Evolutionary conservation across 2,113 vertebrate species (phyloP), one percentile per base, ranked within the genome.

Genomic region (Leptocoma aspasia): DNA sequence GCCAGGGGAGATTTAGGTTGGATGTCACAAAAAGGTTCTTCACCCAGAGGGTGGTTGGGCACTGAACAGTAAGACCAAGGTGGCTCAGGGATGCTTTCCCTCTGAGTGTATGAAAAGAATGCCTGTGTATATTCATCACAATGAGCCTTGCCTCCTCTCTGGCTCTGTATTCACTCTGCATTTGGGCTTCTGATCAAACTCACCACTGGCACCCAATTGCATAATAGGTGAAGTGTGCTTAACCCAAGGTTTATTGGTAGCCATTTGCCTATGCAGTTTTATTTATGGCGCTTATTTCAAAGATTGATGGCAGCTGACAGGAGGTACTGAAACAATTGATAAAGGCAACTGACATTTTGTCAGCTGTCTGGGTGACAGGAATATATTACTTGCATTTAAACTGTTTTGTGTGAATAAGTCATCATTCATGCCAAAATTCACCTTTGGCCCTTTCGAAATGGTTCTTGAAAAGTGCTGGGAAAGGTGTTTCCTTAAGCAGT

Each of bases 281-380:
- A 96, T 97, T 98, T 98, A 97, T 94, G 88, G 73, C 81, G 77
- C 73, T 97, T 95, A 61, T 96, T 90, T 71, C 81, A 89, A 95
- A 97, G 96, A 97, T 72, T 94, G 93, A 97, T 97, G 92, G 89
- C 90, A 96, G 89, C 85, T 63, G 93, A 77, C 86, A 97, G 60
- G 52, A 94, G 57, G 64, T 80, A 86, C 85, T 60, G 63, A 96
- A 97, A 97, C 90, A 91, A 97, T 94, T 97, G 97, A 97, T 97
- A 96, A 96, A 90, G 71, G 81, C 20, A 14, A 44, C 80, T 96
- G 95, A 88, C 88, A 69, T 97, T 96, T 95, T 97, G 97, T 97
- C 95, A 97, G 94, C 90, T 97, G 66, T 95, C 82, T 85, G 57
- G 63, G 33, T 97, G 96, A 95, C 86, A 84, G 80, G 77, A 92